A percentile compares a stretch with the other conserved stretches of the same genome.
These are phyloP conservation scores for Marisa cornuarietis DNA, from an alignment of 1,140 invertebrate species.

Conservation along the genomic window DNA sequence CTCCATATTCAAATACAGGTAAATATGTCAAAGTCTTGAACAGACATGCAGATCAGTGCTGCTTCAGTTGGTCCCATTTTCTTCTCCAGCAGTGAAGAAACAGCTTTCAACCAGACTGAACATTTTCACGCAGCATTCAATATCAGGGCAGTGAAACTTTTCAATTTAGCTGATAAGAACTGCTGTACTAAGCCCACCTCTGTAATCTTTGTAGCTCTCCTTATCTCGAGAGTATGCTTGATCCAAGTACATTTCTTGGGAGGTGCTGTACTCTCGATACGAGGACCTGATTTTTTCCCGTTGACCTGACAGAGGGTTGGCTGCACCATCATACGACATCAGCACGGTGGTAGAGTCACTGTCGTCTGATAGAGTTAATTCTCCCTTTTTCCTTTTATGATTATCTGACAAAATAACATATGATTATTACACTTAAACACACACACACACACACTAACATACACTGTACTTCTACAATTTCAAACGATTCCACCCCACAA, in stretches of 20 bases:
- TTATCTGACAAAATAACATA: not conserved
- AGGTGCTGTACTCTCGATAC: not conserved
- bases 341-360: constrained; percentile 27
- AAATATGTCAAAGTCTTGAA: too few relatives aligned
- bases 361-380: constrained; percentile 21
- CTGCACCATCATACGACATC: constrained; percentile 7
- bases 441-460: too few relatives aligned
- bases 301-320: not conserved
- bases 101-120: too few relatives aligned
- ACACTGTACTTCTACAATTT: too few relatives aligned
- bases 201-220: constrained; percentile 5
- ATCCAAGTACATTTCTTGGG: constrained; percentile 6
- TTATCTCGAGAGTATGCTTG: constrained; percentile 5
- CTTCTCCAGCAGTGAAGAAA: too few relatives aligned
- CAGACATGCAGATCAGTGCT: too few relatives aligned
- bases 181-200: not conserved
- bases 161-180: too few relatives aligned
- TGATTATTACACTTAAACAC: too few relatives aligned
- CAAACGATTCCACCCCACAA: too few relatives aligned
- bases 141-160: not conserved
- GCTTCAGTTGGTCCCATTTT: too few relatives aligned
- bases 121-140: too few relatives aligned
- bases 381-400: not conserved
- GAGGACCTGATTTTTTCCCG: constrained; percentile 1
- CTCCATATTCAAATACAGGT: too few relatives aligned